phyloP scores from a whole-genome alignment of 1,140 invertebrate genomes.

The Anastrepha obliqua region DNA sequence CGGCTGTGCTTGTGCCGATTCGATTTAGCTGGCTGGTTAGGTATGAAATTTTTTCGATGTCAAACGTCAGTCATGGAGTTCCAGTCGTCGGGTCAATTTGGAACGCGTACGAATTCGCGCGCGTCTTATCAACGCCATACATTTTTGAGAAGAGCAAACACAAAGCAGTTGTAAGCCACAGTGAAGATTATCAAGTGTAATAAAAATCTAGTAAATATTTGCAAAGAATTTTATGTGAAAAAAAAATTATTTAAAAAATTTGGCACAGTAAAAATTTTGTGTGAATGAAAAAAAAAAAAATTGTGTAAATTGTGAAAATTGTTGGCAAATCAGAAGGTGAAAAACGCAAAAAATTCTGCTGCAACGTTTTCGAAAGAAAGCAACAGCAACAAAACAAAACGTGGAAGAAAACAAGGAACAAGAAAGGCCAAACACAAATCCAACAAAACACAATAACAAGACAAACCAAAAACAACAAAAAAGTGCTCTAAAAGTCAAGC shows the following conservation, averaged over 20 bases:
- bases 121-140: conserved; percentile 66
- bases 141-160: conserved; percentile 61
- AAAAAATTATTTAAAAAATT: neutral
- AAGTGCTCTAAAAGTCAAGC: conserved; percentile 14
- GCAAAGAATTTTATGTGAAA: neutral
- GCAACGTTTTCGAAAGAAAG: neutral
- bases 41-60: conserved; percentile 42
- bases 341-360: conserved; percentile 30
- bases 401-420: neutral
- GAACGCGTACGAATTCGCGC: conserved; percentile 65
- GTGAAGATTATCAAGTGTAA: neutral
- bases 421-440: neutral
- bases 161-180: neutral
- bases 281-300: conserved; percentile 45
- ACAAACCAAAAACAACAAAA: neutral
- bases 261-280: neutral
- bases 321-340: neutral
- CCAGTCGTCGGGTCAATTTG: conserved; percentile 74
- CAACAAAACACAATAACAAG: neutral
- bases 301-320: conserved; percentile 50
- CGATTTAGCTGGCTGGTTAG: conserved; percentile 4
- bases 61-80: conserved; percentile 71
- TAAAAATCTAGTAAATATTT: too few relatives aligned
- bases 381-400: neutral
- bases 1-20: neutral